These are phyloP conservation scores for Drosophila nannoptera DNA, from an alignment of 1,140 invertebrate species.

Conservation along the genomic window DNA sequence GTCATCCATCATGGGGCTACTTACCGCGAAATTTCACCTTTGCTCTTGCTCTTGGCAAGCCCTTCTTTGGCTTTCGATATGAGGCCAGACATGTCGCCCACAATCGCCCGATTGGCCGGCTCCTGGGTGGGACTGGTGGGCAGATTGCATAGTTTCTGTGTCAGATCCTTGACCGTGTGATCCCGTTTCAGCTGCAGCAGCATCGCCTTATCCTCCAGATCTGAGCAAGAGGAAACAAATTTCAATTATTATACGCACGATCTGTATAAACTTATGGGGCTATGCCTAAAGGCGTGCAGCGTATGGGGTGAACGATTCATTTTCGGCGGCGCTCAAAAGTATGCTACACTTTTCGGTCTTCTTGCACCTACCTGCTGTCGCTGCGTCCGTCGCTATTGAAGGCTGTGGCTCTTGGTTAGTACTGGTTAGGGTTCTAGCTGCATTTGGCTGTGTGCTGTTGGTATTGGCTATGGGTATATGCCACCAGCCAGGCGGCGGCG, in stretches of 20 bases:
- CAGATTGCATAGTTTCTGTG: conserved; percentile 88
- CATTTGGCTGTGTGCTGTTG: conserved; percentile 6
- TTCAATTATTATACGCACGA: neutral
- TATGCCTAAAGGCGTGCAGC: neutral
- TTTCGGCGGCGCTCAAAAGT: conserved; percentile 42
- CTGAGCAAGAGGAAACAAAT: conserved; percentile 41
- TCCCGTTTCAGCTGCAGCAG: conserved; percentile 83
- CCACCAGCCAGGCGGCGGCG: conserved; percentile 73
- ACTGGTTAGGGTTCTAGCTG: conserved; percentile 56
- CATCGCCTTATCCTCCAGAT: conserved; percentile 75
- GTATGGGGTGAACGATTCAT: neutral
- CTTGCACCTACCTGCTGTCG: conserved; percentile 44
- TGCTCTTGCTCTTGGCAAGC: conserved; percentile 89
- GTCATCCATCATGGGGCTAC: conserved; percentile 7
- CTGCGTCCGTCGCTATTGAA: conserved; percentile 19
- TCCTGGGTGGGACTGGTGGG: conserved; percentile 81
- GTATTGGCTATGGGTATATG: conserved; percentile 42
- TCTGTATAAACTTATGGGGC: neutral
- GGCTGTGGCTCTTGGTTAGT: conserved; percentile 44
- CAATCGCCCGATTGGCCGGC: conserved; percentile 80
- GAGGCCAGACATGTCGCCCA: conserved; percentile 91
- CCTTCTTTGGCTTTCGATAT: conserved; percentile 97
- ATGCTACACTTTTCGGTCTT: conserved; percentile 43
- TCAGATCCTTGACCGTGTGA: conserved; percentile 91
- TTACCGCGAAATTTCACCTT: conserved; percentile 80